A percentile compares a stretch with the other conserved stretches of the same genome.
phyloP scores from a whole-genome alignment of 1,140 invertebrate genomes.

The Macrosteles quadrilineatus region DNA sequence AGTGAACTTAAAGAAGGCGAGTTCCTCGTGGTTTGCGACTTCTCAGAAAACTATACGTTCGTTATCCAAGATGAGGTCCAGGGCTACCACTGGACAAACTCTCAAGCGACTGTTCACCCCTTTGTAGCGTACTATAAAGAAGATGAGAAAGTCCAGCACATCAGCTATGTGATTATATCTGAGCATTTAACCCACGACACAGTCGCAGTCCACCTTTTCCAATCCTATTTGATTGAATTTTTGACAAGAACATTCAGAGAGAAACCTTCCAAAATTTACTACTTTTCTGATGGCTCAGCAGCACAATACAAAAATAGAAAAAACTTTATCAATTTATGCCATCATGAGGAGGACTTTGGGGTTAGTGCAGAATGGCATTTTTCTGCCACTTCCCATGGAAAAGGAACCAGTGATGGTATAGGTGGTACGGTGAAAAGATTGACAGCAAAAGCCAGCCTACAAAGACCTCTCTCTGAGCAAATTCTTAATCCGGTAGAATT shows the following conservation, averaged over 20 bases:
- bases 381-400: not conserved
- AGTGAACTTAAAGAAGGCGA: conserved; percentile 34
- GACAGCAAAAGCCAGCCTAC: no score
- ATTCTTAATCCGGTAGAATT: no score
- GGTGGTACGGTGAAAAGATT: not conserved
- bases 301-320: conserved; percentile 33
- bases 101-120: conserved; percentile 38
- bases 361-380: conserved; percentile 32
- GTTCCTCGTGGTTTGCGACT: conserved; percentile 42
- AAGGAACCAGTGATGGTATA: not conserved
- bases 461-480: no score
- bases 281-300: conserved; percentile 21
- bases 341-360: conserved; percentile 39
- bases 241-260: conserved; percentile 17
- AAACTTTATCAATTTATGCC: conserved; percentile 30
- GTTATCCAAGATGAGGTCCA: conserved; percentile 44
- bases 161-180: conserved; percentile 33
- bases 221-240: conserved; percentile 28
- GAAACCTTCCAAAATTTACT: not conserved
- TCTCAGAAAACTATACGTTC: conserved; percentile 47
- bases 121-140: conserved; percentile 36
- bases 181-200: conserved; percentile 34
- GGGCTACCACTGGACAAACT: conserved; percentile 45
- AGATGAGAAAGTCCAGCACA: not conserved
- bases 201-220: conserved; percentile 31